Evolutionary conservation across 2,888 invertebrate genomes (phyloP), one percentile per base, ranked within the genome.

Genomic region (Yponomeuta sedellus): DNA sequence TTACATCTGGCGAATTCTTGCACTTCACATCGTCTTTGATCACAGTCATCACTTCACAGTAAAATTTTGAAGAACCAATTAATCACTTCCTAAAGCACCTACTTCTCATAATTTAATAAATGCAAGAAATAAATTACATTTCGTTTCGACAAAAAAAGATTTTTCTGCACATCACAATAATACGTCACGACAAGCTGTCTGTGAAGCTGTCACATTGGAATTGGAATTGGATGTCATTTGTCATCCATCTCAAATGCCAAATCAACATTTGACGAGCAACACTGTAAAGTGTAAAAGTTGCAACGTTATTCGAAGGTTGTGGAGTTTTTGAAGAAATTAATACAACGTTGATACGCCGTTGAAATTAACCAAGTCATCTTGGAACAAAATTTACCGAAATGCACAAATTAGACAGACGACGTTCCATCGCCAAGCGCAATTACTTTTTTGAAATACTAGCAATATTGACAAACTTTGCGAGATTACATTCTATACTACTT

Each of bases 11-110:
- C 73, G 73, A 77, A 74, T 82, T 80, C 79, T 78, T 77, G 78
- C 83, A 86, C 86, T 85, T 86, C 88, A 90, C 89, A 88, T 88
- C 79, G 79, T 85, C 76, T 75, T 80, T 79, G 73, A 76, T 79
- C 80, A 82, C 87, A 87, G 84, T 89, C 89, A 88, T 88, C 85
- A 88, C 88, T 85, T 69, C 70, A 67, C 71, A 72, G 44, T 1
- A 52, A 52, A 16, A 3, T 52, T 52, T 52, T 3, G 12, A 52
- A 12, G 3, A 16, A 16, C 4, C 44, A 16, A 1, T 16, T 52
- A 34, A 34, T 34, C 34, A 34, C 34, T 34, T 34, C 10, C 10
- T 34, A 34, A 34, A 34, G 8, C 10, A 34, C 8, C 10, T 34
- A 8, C 34, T 34, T 8, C 34, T 34, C 34, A 34, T 34, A 34